These are phyloP conservation scores for Pygoscelis antarcticus DNA, from an alignment of 2,113 vertebrate species.

Conservation along the genomic window DNA sequence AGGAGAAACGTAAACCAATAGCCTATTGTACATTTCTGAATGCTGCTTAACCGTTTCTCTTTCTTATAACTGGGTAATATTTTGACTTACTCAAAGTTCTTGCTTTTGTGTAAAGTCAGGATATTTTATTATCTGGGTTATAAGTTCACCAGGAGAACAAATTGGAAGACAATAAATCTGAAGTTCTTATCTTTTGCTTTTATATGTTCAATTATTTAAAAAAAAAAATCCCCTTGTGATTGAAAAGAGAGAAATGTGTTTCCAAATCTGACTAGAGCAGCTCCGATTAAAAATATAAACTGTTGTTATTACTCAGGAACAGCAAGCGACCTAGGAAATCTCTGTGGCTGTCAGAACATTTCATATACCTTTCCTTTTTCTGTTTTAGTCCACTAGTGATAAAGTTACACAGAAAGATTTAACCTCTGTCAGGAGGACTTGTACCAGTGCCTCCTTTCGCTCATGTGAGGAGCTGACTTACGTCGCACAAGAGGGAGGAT, in stretches of 20 bases:
- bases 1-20: neutral
- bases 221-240: neutral
- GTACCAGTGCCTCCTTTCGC: fast-evolving
- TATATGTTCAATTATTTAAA: neutral
- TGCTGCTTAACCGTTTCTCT: neutral
- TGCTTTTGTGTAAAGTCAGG: neutral
- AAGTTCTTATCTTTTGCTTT: neutral
- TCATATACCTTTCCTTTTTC: neutral
- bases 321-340: neutral
- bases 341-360: neutral
- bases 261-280: neutral
- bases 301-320: neutral
- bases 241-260: neutral
- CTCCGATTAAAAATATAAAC: neutral
- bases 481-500: neutral
- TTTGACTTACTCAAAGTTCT: neutral
- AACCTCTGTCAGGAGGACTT: neutral
- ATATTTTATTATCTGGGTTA: neutral
- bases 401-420: neutral
- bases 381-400: neutral
- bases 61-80: neutral
- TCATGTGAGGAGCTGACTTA: neutral
- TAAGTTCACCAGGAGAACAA: neutral
- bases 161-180: neutral
- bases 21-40: neutral